Evolutionary conservation across 2,888 invertebrate genomes (phyloP), one percentile per base, ranked within the genome.

Genomic region (Synanthedon formicaeformis): DNA sequence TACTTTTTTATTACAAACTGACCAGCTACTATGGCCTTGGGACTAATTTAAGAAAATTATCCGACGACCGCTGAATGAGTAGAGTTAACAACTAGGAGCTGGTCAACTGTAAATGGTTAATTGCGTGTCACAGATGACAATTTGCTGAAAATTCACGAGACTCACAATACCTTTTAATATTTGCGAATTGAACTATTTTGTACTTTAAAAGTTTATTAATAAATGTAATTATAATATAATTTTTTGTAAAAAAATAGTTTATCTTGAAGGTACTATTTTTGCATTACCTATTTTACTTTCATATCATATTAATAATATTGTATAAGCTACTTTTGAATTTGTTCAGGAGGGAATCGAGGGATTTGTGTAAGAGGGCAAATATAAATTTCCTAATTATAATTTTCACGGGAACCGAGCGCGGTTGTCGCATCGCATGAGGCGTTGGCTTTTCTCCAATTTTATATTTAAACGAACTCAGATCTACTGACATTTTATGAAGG

Each of bases 321-420:
- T 23, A 23, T 23, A 1, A 5, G 23, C 5, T 23, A 23, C 5
- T 23, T 34, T 34, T 34, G 34, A 34, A 34, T 34, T 34, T 34
- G 10, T 34, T 3, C 10, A 34, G 8, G 10, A 34, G 0, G 34
- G 34, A 34, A 34, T 10, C 10, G 34, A 45, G 12, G 13, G 45
- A 45, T 45, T 13, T 45, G 45, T 45, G 45, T 45, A 45, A 45
- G 45, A 45, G 45, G 45, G 45, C 14, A 45, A 45, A 79, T 76
- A 75, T 79, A 80, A 70, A 75, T 78, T 76, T 75, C 76, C 80
- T 82, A 82, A 84, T 82, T 80, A 80, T 84, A 81, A 80, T 81
- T 75, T 82, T 77, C 75, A 78, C 73, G 77, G 74, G 77, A 81
- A 78, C 74, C 65, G 63, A 50, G 60, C 65, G 66, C 70, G 71